These are phyloP conservation scores for Pelagia noctiluca DNA, from an alignment of 30 jellyfish, hydroid and myxozoan species.

Conservation along the genomic window DNA sequence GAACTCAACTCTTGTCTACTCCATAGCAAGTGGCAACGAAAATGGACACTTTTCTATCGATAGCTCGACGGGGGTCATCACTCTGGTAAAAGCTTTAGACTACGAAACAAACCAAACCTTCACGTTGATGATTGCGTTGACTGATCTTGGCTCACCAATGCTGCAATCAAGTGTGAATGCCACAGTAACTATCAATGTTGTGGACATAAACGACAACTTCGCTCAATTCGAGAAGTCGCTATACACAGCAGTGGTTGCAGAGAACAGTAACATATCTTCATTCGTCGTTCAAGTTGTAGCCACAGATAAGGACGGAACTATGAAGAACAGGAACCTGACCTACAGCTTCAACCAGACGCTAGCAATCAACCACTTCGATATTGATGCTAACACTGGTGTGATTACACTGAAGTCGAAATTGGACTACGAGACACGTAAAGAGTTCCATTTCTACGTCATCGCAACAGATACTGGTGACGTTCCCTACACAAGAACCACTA, in stretches of 20 bases:
- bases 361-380: slow-evolving; percentile 59
- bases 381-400: slow-evolving; percentile 67
- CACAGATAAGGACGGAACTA: slow-evolving; percentile 79
- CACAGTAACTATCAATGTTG: slow-evolving; percentile 60
- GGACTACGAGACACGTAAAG: slow-evolving; percentile 69
- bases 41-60: slow-evolving; percentile 61
- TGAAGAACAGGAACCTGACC: slow-evolving; percentile 46
- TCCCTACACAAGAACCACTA: slow-evolving; percentile 64
- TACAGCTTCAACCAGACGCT: slow-evolving; percentile 72
- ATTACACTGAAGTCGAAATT: slow-evolving; percentile 52
- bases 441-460: slow-evolving; percentile 77
- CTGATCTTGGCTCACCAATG: slow-evolving; percentile 79
- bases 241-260: slow-evolving; percentile 65
- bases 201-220: slow-evolving; percentile 83
- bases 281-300: slow-evolving; percentile 78
- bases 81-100: slow-evolving; percentile 63
- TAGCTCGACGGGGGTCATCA: slow-evolving; percentile 68
- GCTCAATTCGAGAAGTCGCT: slow-evolving; percentile 75
- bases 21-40: slow-evolving; percentile 56
- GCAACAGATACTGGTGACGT: slow-evolving; percentile 88
- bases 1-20: slow-evolving; percentile 64
- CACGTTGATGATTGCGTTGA: slow-evolving; percentile 55
- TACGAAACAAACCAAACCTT: slow-evolving; percentile 60
- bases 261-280: slow-evolving; percentile 38
- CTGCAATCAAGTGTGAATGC: slow-evolving; percentile 65